phyloP scores from a whole-genome alignment of 1,140 invertebrate genomes.

The Neocloeon triangulifer region DNA sequence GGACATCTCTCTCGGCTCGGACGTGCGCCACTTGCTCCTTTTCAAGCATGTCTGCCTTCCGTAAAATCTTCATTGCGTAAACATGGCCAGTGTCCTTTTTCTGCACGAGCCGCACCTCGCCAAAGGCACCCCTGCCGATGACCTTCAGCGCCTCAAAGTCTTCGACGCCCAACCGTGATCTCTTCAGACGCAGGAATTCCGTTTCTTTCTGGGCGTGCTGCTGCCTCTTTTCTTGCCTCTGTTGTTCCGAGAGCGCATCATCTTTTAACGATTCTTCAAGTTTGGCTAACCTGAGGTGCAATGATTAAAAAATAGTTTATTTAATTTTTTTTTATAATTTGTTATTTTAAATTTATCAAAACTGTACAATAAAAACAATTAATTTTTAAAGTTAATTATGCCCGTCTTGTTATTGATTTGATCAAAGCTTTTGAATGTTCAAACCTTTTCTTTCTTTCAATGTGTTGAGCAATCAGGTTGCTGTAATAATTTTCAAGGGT shows the following conservation, averaged over 20 bases:
- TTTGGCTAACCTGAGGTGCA: slow-evolving; percentile 62
- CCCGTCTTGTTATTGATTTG: no score
- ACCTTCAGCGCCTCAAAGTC: slow-evolving; percentile 98
- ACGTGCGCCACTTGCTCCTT: slow-evolving; percentile 99
- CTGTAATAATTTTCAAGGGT: slow-evolving; percentile 98
- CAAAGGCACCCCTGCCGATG: slow-evolving; percentile 91
- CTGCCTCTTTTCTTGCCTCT: slow-evolving; percentile 67
- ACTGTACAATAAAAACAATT: not conserved
- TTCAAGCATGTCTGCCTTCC: slow-evolving; percentile 98
- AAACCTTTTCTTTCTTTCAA: slow-evolving; percentile 85
- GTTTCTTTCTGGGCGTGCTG: slow-evolving; percentile 97
- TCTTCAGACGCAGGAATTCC: slow-evolving; percentile 87
- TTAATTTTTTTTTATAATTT: no score
- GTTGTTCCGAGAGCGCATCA: slow-evolving; percentile 64
- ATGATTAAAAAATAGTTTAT: no score
- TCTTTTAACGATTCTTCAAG: slow-evolving; percentile 87
- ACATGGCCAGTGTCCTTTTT: slow-evolving; percentile 99
- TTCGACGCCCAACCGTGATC: slow-evolving; percentile 88
- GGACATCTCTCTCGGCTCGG: slow-evolving; percentile 88
- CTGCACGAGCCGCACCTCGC: slow-evolving; percentile 94
- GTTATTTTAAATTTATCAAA: no score
- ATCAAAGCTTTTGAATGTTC: no score
- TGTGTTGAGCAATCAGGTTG: slow-evolving; percentile 90
- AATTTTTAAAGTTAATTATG: not conserved
- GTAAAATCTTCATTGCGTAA: slow-evolving; percentile 99